Conservation (phyloP, 2,797 vertebrate species). For the Neoniphon sammara region DNA sequence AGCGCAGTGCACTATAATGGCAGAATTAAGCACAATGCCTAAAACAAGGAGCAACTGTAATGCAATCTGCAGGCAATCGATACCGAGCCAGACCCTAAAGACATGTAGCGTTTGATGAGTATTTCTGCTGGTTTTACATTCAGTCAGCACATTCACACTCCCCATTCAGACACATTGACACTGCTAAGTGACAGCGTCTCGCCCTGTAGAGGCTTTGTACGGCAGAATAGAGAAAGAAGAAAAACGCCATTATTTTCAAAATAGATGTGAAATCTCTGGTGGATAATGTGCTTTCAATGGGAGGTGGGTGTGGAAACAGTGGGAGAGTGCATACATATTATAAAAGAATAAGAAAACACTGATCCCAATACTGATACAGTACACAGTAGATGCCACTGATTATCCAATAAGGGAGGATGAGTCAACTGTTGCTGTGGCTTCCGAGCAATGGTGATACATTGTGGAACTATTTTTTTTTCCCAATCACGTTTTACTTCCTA, state of each 20-base stretch:
- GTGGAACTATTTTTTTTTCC: slow-evolving; percentile 65
- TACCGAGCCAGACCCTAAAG: slow-evolving; percentile 82
- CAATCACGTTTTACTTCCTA: slow-evolving; percentile 67
- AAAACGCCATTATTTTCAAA: slow-evolving; percentile 79
- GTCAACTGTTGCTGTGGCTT: slow-evolving; percentile 79
- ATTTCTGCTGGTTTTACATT: slow-evolving; percentile 79
- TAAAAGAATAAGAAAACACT: slow-evolving; percentile 72
- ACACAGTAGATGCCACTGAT: slow-evolving; percentile 69
- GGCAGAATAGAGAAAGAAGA: slow-evolving; percentile 69
- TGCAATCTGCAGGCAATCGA: slow-evolving; percentile 84
- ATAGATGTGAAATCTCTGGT: slow-evolving; percentile 82
- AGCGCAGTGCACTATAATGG: slow-evolving; percentile 73
- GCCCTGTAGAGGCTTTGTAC: slow-evolving; percentile 74
- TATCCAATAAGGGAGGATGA: slow-evolving; percentile 78
- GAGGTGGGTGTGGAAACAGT: slow-evolving; percentile 81
- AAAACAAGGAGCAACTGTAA: slow-evolving; percentile 76
- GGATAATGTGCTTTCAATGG: slow-evolving; percentile 79
- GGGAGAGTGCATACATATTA: slow-evolving; percentile 71
- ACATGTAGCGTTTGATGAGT: slow-evolving; percentile 80
- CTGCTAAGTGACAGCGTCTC: slow-evolving; percentile 81
- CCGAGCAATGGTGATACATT: slow-evolving; percentile 65
- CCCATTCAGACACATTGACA: slow-evolving; percentile 77
- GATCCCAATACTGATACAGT: slow-evolving; percentile 78
- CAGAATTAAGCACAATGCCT: slow-evolving; percentile 74
- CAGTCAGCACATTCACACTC: slow-evolving; percentile 81